These are phyloP conservation scores for Phyllopteryx taeniolatus DNA, from an alignment of 2,113 vertebrate genomes.

Conservation along the genomic window DNA sequence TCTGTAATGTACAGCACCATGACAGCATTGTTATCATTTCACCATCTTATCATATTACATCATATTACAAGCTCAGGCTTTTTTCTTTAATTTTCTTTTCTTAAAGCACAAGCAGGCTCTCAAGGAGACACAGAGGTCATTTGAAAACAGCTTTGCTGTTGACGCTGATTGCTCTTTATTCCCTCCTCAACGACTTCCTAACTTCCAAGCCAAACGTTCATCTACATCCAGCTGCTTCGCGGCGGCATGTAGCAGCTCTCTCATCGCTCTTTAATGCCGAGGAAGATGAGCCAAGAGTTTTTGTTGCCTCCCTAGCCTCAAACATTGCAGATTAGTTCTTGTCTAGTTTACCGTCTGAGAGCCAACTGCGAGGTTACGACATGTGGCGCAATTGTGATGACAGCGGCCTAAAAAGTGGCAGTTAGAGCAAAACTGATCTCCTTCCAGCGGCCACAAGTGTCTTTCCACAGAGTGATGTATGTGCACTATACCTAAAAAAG, in stretches of 20 bases:
- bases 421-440: constrained; percentile 28
- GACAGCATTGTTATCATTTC: too few relatives aligned
- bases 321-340: neutral
- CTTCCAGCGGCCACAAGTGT: constrained; percentile 36
- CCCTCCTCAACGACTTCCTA: neutral
- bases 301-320: constrained; percentile 8
- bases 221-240: constrained; percentile 39
- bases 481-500: constrained; percentile 8
- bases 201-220: constrained; percentile 13
- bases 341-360: constrained; percentile 27
- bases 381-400: constrained; percentile 23
- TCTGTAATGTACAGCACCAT: too few relatives aligned
- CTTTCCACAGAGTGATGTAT: constrained; percentile 25
- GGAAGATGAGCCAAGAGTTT: constrained; percentile 30
- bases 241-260: constrained; percentile 6
- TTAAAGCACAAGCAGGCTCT: constrained; percentile 8
- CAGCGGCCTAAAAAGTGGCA: neutral
- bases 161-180: neutral
- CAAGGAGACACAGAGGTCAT: constrained; percentile 6
- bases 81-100: neutral
- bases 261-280: constrained; percentile 16
- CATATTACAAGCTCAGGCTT: too few relatives aligned
- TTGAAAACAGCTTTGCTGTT: constrained; percentile 13
- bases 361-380: constrained; percentile 21
- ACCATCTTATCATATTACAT: too few relatives aligned